Evolutionary conservation across 2,797 vertebrate species (phyloP).

Genomic region (Poeciliopsis turneri): DNA sequence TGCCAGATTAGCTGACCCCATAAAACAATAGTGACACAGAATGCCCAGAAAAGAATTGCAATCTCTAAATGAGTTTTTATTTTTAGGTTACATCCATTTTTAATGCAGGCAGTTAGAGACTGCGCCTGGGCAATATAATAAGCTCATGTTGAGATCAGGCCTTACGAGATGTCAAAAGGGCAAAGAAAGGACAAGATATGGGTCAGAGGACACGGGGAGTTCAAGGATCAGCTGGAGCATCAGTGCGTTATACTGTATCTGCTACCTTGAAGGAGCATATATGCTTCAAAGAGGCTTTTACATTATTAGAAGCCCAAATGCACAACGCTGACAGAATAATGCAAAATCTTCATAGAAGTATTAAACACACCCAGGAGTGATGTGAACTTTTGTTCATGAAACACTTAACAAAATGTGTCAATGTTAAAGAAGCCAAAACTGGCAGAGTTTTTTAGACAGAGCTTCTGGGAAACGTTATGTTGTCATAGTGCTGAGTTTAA

Average conservation of each 20-base stretch:
- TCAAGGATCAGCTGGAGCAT: conserved; percentile 11
- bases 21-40: conserved; percentile 66
- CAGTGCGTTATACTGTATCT: conserved; percentile 19
- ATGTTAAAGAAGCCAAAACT: background rate
- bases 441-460: background rate
- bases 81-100: conserved; percentile 62
- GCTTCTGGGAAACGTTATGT: background rate
- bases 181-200: conserved; percentile 29
- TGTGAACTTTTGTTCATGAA: background rate
- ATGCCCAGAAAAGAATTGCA: conserved; percentile 51
- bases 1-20: conserved; percentile 73
- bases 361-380: background rate
- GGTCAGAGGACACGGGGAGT: background rate
- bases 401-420: background rate
- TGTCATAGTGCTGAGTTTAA: too few relatives aligned
- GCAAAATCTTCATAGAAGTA: background rate
- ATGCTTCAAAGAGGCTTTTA: background rate
- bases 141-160: conserved; percentile 46
- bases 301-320: conserved; percentile 2
- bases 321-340: background rate
- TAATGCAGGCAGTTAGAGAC: conserved; percentile 45
- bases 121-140: conserved; percentile 26
- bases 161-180: conserved; percentile 40
- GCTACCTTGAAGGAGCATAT: background rate
- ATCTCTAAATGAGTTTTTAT: conserved; percentile 69